These are phyloP conservation scores for Pterocles burchelli DNA, from an alignment of 2,113 vertebrate genomes.

Conservation along the genomic window DNA sequence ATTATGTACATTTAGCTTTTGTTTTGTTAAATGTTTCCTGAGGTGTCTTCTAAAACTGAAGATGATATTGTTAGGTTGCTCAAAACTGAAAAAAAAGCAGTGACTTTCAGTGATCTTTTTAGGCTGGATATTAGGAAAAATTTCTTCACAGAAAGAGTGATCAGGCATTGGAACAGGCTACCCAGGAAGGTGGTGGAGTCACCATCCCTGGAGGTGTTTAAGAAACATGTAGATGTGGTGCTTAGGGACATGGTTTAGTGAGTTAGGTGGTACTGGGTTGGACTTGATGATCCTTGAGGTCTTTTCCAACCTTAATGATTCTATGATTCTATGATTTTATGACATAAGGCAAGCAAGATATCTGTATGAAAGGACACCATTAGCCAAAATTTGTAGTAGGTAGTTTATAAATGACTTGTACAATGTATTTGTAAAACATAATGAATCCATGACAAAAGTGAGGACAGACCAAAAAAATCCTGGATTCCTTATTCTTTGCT, in stretches of 20 bases:
- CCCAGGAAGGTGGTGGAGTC: too few species aligned
- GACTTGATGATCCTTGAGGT: too few species aligned
- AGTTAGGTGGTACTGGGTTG: too few species aligned
- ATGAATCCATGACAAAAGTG: neutral
- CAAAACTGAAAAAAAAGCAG: constrained; percentile 13
- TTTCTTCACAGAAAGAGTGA: too few species aligned
- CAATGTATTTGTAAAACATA: neutral
- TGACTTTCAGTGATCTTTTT: neutral
- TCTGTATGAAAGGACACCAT: neutral
- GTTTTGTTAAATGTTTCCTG: neutral
- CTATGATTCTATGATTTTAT: too few species aligned
- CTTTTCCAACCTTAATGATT: too few species aligned
- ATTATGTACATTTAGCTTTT: neutral
- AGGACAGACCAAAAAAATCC: neutral
- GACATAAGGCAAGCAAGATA: neutral
- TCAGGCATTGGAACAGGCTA: too few species aligned
- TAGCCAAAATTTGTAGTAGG: neutral
- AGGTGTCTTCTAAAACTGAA: neutral
- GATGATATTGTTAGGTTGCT: neutral
- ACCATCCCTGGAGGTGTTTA: too few species aligned
- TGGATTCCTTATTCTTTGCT: neutral
- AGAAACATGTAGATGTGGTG: too few species aligned
- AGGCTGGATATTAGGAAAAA: too few species aligned
- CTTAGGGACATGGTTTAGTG: too few species aligned
- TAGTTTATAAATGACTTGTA: neutral